Base-by-base conservation (phyloP, 2,888 invertebrate species). In the Epinotia brunnichana region DNA sequence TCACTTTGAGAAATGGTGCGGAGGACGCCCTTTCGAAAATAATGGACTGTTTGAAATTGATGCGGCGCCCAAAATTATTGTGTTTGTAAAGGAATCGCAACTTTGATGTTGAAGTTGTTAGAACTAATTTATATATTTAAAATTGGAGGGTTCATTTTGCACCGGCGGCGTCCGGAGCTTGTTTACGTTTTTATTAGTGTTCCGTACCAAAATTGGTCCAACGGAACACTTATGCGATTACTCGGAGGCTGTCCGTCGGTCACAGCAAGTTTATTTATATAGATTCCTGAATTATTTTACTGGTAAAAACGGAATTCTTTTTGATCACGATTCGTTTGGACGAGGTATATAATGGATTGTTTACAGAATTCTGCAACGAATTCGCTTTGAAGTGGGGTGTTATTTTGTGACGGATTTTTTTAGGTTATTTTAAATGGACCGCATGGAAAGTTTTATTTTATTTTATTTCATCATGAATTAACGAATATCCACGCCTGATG, bases 241-340 rank as follows among this genome's bases (percentile, higher is more conserved):
- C n/a, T n/a, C n/a, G n/a, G n/a, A n/a, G n/a, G n/a, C n/a, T n/a
- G n/a, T n/a, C n/a, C n/a, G n/a, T n/a, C n/a, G n/a, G n/a, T n/a
- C n/a, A n/a, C n/a, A n/a, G n/a, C n/a, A n/a, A n/a, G n/a, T n/a
- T 2, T 62, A 56, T 51, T 48, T 48, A 35, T 19, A 54, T 62
- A 17, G 53, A 61, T 54, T 15, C 17, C 41, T 39, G 17, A 15
- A 53, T 68, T 29, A 57, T 63, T 64, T 70, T 51, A 21, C 48
- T 48, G n/a, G 57, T 41, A 64, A 66, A 71, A 71, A 15, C 53
- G 48, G 29, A 44, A 72, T 67, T 61, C 24, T 54, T 66, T 61
- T 67, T 62, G 54, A 67, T 61, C 54, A 35, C 24, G 60, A 51
- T 66, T 66, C 71, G 60, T 60, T 66, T 66, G 17, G 56, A 29